Percentiles rank a stretch among this genome's conserved stretches.
These are phyloP conservation scores for Pandemis cinnamomeana DNA, from an alignment of 2,888 invertebrate genomes.

Conservation along the genomic window DNA sequence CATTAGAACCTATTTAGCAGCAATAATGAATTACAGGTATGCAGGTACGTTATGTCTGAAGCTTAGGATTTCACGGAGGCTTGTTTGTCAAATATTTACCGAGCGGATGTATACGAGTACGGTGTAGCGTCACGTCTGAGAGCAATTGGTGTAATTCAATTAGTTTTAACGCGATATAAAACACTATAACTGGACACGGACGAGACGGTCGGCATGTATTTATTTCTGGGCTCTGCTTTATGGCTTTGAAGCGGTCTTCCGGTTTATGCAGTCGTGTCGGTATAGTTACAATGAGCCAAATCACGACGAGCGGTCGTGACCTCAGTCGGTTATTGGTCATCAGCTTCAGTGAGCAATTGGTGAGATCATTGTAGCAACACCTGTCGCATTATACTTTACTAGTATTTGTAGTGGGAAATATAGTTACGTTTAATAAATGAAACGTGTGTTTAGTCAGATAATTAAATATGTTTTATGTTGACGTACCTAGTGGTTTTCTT, in stretches of 20 bases:
- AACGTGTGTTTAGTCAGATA: conserved; percentile 2
- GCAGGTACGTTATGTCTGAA: background rate
- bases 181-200: conserved; percentile 4
- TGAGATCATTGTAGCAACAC: conserved; percentile 72
- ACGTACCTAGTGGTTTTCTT: background rate
- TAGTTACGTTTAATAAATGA: conserved; percentile 13
- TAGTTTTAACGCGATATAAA: conserved; percentile 18
- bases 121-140: conserved; percentile 4
- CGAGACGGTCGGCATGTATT: background rate
- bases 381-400: conserved; percentile 55
- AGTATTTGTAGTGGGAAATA: conserved; percentile 23
- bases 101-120: background rate
- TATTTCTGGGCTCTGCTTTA: conserved; percentile 17
- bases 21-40: background rate
- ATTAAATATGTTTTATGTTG: background rate
- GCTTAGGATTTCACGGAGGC: background rate
- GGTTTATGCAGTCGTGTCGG: conserved; percentile 30
- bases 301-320: conserved; percentile 55
- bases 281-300: conserved; percentile 38
- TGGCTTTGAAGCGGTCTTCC: conserved; percentile 36
- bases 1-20: background rate
- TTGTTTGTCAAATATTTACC: conserved; percentile 7
- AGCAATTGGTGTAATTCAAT: conserved; percentile 17
- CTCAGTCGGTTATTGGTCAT: conserved; percentile 71
- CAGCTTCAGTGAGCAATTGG: conserved; percentile 72